phyloP scores from a whole-genome alignment of 2,888 invertebrate species.

The Lamellibrachia columna region DNA sequence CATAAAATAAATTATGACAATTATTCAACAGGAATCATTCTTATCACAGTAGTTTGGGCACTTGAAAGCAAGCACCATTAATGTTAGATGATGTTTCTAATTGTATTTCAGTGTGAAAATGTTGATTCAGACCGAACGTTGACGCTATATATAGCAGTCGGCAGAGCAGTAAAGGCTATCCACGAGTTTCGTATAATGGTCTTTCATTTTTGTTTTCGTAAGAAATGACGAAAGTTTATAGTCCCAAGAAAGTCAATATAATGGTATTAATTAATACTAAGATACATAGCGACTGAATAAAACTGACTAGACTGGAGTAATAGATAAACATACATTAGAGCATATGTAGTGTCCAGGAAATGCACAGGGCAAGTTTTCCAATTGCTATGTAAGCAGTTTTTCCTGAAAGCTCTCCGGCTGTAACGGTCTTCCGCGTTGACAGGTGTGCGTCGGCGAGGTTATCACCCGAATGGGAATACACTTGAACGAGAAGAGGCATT shows the following conservation, averaged over 20 bases:
- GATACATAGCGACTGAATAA: neutral
- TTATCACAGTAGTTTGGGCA: neutral
- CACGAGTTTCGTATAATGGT: neutral
- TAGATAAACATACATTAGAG: neutral
- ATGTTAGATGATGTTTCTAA: neutral
- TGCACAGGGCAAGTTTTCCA: neutral
- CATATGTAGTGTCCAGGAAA: neutral
- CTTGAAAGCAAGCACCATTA: neutral
- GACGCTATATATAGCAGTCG: neutral
- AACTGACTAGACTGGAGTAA: neutral
- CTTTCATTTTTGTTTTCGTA: neutral
- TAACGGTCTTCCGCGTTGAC: neutral
- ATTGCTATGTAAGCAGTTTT: neutral
- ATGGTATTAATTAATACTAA: neutral
- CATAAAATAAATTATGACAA: neutral
- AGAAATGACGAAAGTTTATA: neutral
- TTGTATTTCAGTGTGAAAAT: neutral
- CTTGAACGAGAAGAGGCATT: neutral
- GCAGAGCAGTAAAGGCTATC: neutral
- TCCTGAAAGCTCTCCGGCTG: neutral
- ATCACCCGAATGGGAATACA: neutral
- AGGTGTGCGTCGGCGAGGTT: neutral
- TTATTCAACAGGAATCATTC: neutral
- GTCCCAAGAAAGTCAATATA: neutral
- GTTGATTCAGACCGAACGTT: neutral